These are phyloP conservation scores for Manis pentadactyla DNA, from an alignment of 2,797 vertebrate species.

Conservation along the genomic window DNA sequence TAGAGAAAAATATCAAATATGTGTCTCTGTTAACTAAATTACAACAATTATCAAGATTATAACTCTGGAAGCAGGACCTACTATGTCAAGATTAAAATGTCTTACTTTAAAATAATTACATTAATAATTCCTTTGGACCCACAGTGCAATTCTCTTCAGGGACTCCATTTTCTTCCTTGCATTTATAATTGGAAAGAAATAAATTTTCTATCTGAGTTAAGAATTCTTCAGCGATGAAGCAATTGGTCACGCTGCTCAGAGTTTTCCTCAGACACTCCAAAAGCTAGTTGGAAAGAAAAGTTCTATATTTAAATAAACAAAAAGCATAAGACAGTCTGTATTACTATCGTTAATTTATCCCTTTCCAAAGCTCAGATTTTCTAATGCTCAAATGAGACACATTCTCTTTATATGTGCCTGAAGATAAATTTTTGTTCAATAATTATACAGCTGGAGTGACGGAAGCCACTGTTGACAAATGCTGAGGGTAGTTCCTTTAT, in stretches of 20 bases:
- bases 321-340: background rate
- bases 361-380: constrained; percentile 34
- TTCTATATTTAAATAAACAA: constrained; percentile 32
- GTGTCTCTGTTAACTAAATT: background rate
- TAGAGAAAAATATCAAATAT: background rate
- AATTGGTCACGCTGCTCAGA: constrained; percentile 90
- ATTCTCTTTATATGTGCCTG: background rate
- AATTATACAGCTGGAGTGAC: background rate
- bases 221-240: constrained; percentile 91
- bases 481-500: background rate
- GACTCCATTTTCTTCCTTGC: constrained; percentile 81
- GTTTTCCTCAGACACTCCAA: constrained; percentile 94
- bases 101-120: constrained; percentile 71
- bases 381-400: constrained; percentile 18
- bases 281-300: constrained; percentile 89
- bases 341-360: background rate
- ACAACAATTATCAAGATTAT: background rate
- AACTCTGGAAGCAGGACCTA: background rate
- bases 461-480: background rate
- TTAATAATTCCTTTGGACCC: constrained; percentile 48
- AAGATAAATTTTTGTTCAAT: background rate
- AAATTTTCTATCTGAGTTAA: constrained; percentile 93
- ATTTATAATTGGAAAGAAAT: constrained; percentile 91
- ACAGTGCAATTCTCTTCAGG: constrained; percentile 82
- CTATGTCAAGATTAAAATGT: background rate